Conservation (phyloP, 2,113 vertebrate species). For the Ammospiza nelsoni region DNA sequence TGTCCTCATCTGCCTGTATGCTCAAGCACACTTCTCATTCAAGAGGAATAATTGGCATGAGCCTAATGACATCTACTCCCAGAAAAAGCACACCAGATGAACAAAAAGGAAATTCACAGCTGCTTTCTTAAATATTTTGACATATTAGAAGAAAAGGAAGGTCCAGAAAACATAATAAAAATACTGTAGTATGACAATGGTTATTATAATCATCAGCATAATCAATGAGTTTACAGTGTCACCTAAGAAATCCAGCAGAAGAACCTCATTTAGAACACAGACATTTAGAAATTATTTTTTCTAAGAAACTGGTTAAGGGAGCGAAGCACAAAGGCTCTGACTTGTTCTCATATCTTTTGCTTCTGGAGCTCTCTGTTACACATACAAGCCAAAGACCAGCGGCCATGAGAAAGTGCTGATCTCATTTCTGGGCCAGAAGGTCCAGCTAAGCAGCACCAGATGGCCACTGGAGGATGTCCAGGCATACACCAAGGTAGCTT, state of each 20-base stretch:
- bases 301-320: not conserved
- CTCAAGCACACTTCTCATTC: not conserved
- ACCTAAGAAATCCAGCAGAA: not conserved
- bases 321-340: not conserved
- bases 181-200: not conserved
- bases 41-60: not conserved
- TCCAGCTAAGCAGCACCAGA: conserved; percentile 33
- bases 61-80: not conserved
- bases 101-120: not conserved
- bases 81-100: not conserved
- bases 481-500: conserved; percentile 13
- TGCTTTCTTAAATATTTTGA: not conserved
- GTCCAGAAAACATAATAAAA: not conserved
- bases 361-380: not conserved
- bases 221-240: not conserved
- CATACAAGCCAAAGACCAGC: not conserved
- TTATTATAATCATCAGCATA: not conserved
- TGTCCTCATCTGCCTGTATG: not conserved
- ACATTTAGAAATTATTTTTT: not conserved
- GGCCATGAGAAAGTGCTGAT: not conserved
- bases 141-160: not conserved
- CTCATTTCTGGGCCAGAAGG: not conserved
- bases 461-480: not conserved
- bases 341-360: not conserved
- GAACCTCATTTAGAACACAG: not conserved